phyloP scores from a whole-genome alignment of 2,888 invertebrate genomes.

The Blastobasis adustella region DNA sequence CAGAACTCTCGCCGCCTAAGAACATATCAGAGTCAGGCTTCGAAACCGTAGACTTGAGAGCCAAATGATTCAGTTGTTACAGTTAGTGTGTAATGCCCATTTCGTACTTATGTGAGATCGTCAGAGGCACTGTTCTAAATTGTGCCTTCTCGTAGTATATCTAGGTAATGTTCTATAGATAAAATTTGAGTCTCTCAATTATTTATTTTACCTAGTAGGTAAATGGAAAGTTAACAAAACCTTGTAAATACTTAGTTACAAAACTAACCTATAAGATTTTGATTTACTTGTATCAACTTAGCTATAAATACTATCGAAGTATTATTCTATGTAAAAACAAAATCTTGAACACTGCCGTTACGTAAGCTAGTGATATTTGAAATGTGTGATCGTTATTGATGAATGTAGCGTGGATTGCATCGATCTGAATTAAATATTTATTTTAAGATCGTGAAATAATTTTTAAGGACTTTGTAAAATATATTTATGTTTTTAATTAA shows the following conservation, averaged over 20 bases:
- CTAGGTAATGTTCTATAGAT: too few species aligned
- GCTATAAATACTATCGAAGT: conserved; percentile 4
- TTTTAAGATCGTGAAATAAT: conserved; percentile 9
- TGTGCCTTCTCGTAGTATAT: too few species aligned
- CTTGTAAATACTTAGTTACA: too few species aligned
- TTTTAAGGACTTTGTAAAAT: conserved; percentile 43
- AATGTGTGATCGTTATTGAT: neutral
- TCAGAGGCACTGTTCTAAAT: too few species aligned
- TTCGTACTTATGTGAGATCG: too few species aligned
- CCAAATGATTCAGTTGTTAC: conserved; percentile 29
- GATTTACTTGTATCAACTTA: neutral
- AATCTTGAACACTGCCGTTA: conserved; percentile 23
- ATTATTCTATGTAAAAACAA: neutral
- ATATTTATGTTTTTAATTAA: conserved; percentile 54
- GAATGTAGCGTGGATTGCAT: conserved; percentile 4
- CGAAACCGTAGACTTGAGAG: conserved; percentile 63
- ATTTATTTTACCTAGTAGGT: too few species aligned
- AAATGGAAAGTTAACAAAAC: too few species aligned
- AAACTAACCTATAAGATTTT: too few species aligned
- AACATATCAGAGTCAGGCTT: conserved; percentile 59
- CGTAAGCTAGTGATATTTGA: conserved; percentile 1
- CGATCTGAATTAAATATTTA: conserved; percentile 6
- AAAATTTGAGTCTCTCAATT: too few species aligned
- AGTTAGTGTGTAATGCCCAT: neutral
- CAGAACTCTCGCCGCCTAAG: conserved; percentile 52